A percentile compares a stretch with the other conserved stretches of the same genome.
Conservation (phyloP, 2,113 vertebrate species). For the Pholis gunnellus region DNA sequence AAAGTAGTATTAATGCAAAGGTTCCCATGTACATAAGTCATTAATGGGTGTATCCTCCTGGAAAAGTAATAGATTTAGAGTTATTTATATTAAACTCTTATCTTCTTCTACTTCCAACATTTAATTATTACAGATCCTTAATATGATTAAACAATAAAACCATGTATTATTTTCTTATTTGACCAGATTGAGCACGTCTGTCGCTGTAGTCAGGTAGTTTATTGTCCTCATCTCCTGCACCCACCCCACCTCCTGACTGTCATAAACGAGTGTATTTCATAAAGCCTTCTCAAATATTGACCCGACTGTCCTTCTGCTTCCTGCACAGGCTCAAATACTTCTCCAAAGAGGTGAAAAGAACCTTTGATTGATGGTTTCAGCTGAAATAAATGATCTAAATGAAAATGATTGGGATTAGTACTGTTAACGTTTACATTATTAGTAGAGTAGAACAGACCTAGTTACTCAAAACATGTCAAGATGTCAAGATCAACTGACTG, state of each 20-base stretch:
- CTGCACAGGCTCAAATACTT: slow-evolving; percentile 40
- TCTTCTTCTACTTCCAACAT: not conserved
- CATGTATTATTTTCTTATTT: slow-evolving; percentile 40
- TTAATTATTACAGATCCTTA: slow-evolving; percentile 24
- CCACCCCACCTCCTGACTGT: slow-evolving; percentile 64
- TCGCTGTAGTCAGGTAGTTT: slow-evolving; percentile 52
- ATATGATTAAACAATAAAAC: slow-evolving; percentile 44
- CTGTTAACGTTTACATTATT: not conserved
- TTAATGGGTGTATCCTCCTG: not conserved
- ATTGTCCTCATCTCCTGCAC: slow-evolving; percentile 65
- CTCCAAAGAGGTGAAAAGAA: slow-evolving; percentile 13
- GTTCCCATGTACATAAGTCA: not conserved
- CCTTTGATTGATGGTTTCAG: slow-evolving; percentile 22
- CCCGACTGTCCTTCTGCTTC: slow-evolving; percentile 47
- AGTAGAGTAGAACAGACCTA: not conserved
- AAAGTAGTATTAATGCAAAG: slow-evolving; percentile 47
- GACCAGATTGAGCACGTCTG: slow-evolving; percentile 19
- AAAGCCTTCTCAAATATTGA: slow-evolving; percentile 83
- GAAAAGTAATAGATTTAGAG: not conserved
- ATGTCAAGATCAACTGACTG: slow-evolving; percentile 9
- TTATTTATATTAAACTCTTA: slow-evolving; percentile 24
- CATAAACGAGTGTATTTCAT: slow-evolving; percentile 74
- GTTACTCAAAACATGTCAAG: slow-evolving; percentile 1
- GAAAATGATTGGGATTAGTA: not conserved
- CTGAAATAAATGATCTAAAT: slow-evolving; percentile 3